Evolutionary conservation across 2,888 invertebrate genomes (phyloP), one percentile per base, ranked within the genome.

Genomic region (Chouioia cunea): DNA sequence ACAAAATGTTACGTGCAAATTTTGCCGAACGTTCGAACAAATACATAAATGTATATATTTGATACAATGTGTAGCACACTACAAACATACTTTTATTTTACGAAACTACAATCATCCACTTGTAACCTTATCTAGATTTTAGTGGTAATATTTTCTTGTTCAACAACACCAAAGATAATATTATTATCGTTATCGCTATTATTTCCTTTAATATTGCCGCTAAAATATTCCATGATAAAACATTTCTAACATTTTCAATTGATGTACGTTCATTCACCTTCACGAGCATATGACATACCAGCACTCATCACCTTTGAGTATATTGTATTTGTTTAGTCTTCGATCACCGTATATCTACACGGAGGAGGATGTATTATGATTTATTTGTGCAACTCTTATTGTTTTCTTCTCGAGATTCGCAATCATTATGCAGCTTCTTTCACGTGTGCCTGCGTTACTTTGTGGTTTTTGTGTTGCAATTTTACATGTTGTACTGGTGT

Each of bases 281-380:
- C 54, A 65, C 56, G 20, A 43, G 36, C 64, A 56, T 65, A 56
- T 65, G 27, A 56, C 54, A 65, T 65, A 47, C 36, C 36, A 36
- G 36, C 36, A 36, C 36, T 36, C 36, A 1, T 36, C 36, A 36
- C 36, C 36, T 36, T 12, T 10, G 12, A 36, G 36, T 12, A 36
- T 36, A 36, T 36, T 36, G 4, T 36, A 12, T 36, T 36, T 36
- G 10, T 36, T 2, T 36, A 36, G 6, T 36, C 36, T 36, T 36
- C 12, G 36, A 36, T 36, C 36, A 36, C 36, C 6, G 36, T 12
- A 36, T 36, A 36, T 1, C 6, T 36, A 10, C 12, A 36, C 36
- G 12, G 10, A 8, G 36, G 36, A 36, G 10, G 4, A 36, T 36
- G 4, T 36, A 36, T 36, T 6, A 36, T 36, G 36, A 36, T 36